phyloP scores from a whole-genome alignment of 2,113 vertebrate species.

The Corvus hawaiiensis region DNA sequence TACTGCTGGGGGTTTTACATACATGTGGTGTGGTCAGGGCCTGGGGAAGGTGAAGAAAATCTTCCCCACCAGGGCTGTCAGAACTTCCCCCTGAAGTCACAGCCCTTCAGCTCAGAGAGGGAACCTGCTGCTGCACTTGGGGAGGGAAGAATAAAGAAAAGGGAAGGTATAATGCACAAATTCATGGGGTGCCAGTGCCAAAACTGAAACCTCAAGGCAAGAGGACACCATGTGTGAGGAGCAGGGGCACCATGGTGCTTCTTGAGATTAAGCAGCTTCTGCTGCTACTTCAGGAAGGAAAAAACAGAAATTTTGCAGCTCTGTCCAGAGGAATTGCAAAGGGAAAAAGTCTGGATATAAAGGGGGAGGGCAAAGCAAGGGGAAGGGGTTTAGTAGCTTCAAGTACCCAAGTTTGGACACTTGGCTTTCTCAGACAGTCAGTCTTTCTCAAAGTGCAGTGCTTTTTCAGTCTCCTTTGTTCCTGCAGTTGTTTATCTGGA shows the following conservation, averaged over 20 bases:
- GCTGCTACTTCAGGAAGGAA: not conserved
- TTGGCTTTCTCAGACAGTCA: not conserved
- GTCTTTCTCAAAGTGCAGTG: not conserved
- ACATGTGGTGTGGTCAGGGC: not conserved
- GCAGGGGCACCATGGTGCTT: not conserved
- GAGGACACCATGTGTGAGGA: not conserved
- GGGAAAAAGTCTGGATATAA: not conserved
- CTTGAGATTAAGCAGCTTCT: not conserved
- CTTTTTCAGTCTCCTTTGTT: not conserved
- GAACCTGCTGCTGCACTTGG: not conserved
- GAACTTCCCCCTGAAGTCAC: not conserved
- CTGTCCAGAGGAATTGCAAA: not conserved
- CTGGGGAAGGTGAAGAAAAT: not conserved
- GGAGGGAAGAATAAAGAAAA: not conserved
- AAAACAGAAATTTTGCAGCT: not conserved
- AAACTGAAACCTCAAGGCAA: not conserved
- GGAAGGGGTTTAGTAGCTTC: not conserved
- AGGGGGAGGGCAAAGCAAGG: not conserved
- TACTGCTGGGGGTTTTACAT: not conserved
- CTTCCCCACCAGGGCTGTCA: not conserved
- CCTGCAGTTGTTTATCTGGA: not conserved
- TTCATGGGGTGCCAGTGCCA: not conserved
- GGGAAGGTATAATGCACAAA: accelerated
- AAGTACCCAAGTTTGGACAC: not conserved
- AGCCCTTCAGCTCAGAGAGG: not conserved